phyloP scores from a whole-genome alignment of 2,113 vertebrate species.

The Protobothrops mucrosquamatus region DNA sequence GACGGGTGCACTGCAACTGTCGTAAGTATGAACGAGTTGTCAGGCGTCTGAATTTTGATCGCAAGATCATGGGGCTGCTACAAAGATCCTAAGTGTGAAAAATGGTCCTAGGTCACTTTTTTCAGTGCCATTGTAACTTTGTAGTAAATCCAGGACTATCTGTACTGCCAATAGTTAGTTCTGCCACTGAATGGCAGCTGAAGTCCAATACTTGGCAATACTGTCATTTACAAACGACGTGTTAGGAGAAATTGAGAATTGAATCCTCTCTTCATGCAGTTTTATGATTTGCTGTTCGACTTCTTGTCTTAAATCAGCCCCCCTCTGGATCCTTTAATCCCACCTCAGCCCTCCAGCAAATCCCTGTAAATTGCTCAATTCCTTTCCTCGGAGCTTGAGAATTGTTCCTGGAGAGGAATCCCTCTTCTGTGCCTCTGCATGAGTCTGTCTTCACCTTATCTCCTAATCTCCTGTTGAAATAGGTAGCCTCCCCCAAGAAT shows the following conservation, averaged over 20 bases:
- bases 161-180: too few relatives aligned
- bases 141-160: not conserved
- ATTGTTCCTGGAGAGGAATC: not conserved
- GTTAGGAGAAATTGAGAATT: not conserved
- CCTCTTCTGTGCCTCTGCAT: not conserved
- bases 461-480: too few relatives aligned
- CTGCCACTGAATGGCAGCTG: not conserved
- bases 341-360: not conserved
- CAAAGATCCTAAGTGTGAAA: not conserved
- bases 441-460: not conserved
- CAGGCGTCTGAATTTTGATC: not conserved
- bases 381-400: not conserved
- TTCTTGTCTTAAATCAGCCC: too few relatives aligned
- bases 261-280: not conserved
- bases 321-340: too few relatives aligned
- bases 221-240: accelerated
- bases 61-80: not conserved
- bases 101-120: not conserved
- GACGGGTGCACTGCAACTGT: not conserved
- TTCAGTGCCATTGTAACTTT: not conserved
- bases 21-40: not conserved
- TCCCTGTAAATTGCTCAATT: not conserved
- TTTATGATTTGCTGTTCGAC: too few relatives aligned
- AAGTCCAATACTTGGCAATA: not conserved
- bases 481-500: not conserved